Conservation (phyloP, 1,140 invertebrate species). For the Magallana angulata region DNA sequence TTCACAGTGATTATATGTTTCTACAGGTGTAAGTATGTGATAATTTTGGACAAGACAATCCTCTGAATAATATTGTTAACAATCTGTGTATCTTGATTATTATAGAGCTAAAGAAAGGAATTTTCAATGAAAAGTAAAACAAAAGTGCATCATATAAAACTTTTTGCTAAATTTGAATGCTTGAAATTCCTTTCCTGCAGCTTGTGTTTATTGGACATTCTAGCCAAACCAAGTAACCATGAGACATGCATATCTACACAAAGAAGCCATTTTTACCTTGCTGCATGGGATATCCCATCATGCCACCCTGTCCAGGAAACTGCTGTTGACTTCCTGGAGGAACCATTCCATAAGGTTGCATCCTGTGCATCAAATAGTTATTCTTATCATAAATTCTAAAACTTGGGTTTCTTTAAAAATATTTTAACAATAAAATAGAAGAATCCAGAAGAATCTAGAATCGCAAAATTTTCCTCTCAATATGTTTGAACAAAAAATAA, state of each 20-base stretch:
- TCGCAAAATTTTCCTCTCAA: no score
- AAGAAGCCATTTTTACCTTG: constrained; percentile 62
- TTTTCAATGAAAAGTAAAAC: background rate
- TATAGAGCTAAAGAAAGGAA: constrained; percentile 4
- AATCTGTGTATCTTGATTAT: constrained; percentile 3
- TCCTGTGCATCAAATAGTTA: background rate
- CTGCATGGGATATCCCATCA: constrained; percentile 74
- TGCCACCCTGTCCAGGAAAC: constrained; percentile 69
- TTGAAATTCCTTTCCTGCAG: background rate
- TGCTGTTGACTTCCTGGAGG: constrained; percentile 67
- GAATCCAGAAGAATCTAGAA: no score
- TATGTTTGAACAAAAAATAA: no score
- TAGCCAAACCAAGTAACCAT: background rate
- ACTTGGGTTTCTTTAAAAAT: no score
- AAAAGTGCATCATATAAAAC: background rate
- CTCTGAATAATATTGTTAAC: background rate
- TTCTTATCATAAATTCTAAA: no score
- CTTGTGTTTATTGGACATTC: constrained; percentile 3
- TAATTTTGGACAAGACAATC: background rate
- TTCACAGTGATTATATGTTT: background rate
- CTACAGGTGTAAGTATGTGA: background rate
- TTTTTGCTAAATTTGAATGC: background rate
- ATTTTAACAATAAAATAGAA: no score
- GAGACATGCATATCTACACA: constrained; percentile 2
- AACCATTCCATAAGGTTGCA: constrained; percentile 69